Base-by-base conservation (phyloP, 2,797 vertebrate species). In the Mus spretus region DNA sequence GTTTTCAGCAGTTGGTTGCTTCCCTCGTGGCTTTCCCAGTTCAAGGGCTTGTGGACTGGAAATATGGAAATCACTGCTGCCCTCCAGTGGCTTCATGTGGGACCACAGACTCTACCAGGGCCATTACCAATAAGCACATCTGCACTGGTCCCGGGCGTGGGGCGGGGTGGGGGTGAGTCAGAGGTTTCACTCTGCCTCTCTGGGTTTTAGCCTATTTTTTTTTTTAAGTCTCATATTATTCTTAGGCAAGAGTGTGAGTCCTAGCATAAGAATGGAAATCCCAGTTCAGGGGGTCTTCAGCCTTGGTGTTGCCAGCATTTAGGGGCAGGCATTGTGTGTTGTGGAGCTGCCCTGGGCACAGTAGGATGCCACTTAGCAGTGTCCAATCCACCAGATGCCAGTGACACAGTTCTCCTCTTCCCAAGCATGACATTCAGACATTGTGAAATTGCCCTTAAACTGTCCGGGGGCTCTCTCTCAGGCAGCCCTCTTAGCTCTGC, bases 1-100 rank as follows among this genome's bases (percentile, higher is more conserved):
- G 40, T 79, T 59, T 13, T 57, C 81, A 53, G 78, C 13, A 63
- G 26, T 28, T 63, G 26, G 70, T 61, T 44, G 22, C 67, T 86
- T 57, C 55, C 19, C 19, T 12, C 2, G 34, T n/a, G 67, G 55
- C 34, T 67, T 31, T 65, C 61, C 31, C 34, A 31, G 63, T 40
- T 59, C 28, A 0, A 53, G 31, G 22, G 14, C 65, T 55, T 10
- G 7, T 1, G 37, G 50, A 5, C 83, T 19, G 17, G 17, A 80
- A 85, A 89, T 3, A 10, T 31, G 0, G 20, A 6, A 28, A 28
- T 90, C 95, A 24, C 82, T 61, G 74, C 97, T 98, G 97, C 96
- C 92, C 70, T 78, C 70, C 34, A 47, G 90, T 13, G 93, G 81
- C 70, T 79, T 6, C 74, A 40, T 0, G 0, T 28, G 91, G 89